Base-by-base conservation (phyloP, 2,113 vertebrate genomes). In the Bujurquina vittata region DNA sequence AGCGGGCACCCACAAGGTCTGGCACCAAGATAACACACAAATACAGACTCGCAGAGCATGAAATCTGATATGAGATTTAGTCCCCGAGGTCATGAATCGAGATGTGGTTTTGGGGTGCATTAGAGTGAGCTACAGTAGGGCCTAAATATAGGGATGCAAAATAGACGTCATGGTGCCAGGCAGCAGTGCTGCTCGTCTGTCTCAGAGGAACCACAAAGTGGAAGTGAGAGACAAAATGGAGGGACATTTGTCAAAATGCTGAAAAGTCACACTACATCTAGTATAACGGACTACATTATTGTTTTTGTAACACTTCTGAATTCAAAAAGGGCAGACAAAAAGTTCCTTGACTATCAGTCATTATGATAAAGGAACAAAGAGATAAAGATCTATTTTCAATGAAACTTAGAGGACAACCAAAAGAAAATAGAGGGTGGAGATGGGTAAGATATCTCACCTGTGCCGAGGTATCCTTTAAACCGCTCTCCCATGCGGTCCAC, bases 391-490 rank as follows among this genome's bases (percentile, higher is more conserved):
- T 31, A 20, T 31, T 52, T 69, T 15, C 43, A 69, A 10, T 29
- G 43, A 69, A 69, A 69, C 9, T 49, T 49, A 49, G 43, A 85
- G 29, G 15, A 8, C 4, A 67, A 65, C 58, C 1, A 20, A 56
- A 79, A 74, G 55, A 26, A 63, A 15, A 54, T 17, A 29, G 8
- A 75, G 22, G 1, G 2, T 15, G 18, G 15, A 54, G 15, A 14
- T 9, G 3, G 26, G 18, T 15, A 37, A 2, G 20, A 56, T 37
- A 49, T 93, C 96, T 97, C 94, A 99, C 98, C 96, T 94, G 97
- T 97, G 91, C 95, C 93, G 85, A 97, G 86, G 85, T 97, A 97
- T 84, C 96, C 95, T 95, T 95, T 98, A 94, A 99, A 99, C 76
- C 96, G 96, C 86, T 97, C 97, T 57, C 95, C 96, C 31, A 99